These are phyloP conservation scores for Eupithecia insigniata DNA, from an alignment of 2,888 invertebrate species.

Conservation along the genomic window DNA sequence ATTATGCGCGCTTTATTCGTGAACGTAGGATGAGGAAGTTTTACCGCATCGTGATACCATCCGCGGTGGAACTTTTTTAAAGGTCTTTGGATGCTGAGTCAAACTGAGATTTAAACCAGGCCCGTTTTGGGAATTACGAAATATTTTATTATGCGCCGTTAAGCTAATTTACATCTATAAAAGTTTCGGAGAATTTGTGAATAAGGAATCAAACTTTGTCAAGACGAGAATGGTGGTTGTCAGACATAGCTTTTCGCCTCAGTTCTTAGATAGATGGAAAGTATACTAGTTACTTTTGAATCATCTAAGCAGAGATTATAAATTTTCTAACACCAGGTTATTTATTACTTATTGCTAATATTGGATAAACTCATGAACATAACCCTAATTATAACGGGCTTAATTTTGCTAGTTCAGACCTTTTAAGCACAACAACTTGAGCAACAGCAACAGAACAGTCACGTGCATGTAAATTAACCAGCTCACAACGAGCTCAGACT, in stretches of 20 bases:
- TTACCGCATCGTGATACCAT: conserved; percentile 16
- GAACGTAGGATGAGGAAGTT: conserved; percentile 13
- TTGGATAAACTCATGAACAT: not conserved
- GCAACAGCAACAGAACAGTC: not conserved
- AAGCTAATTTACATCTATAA: not conserved
- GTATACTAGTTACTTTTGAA: not conserved
- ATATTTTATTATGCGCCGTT: not conserved
- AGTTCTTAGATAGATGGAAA: not conserved
- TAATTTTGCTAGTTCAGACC: not conserved
- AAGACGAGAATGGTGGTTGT: not conserved
- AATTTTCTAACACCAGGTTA: not conserved
- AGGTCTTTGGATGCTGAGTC: conserved; percentile 7
- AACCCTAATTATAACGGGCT: not conserved
- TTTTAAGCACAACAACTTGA: not conserved
- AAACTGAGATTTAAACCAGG: conserved; percentile 7
- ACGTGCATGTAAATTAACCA: conserved; percentile 1
- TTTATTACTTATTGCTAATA: not conserved
- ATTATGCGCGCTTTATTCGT: conserved; percentile 20
- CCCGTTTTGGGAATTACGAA: not conserved
- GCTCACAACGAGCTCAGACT: not conserved
- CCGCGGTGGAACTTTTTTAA: conserved; percentile 11
- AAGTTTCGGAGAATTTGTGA: conserved; percentile 3
- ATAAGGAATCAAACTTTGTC: not conserved
- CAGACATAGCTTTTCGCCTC: not conserved
- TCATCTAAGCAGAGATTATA: not conserved